Conservation (phyloP, 64 coral and sea anemone genomes). For the Montipora efflorescens region DNA sequence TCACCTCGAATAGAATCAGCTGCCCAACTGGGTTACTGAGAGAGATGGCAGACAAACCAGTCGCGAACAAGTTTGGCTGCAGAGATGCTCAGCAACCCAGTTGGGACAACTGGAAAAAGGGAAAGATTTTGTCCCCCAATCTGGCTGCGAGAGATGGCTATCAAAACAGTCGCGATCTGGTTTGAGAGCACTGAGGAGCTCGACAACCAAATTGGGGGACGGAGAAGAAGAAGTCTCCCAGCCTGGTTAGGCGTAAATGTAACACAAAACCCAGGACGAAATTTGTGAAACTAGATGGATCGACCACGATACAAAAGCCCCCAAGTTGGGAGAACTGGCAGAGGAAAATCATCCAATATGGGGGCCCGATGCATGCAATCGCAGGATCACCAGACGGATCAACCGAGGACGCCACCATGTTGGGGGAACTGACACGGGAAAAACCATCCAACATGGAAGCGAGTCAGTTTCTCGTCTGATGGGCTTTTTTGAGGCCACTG, state of each 20-base stretch:
- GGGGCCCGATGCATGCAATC: too few species aligned
- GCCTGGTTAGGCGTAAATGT: background rate
- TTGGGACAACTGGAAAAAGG: slow-evolving; percentile 13
- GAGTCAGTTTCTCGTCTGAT: background rate
- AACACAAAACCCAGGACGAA: background rate
- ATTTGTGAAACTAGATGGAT: background rate
- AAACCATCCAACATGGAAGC: background rate
- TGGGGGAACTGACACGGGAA: too few species aligned
- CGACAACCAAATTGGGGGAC: background rate
- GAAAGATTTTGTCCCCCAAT: slow-evolving; percentile 18
- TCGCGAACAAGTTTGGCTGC: slow-evolving; percentile 19
- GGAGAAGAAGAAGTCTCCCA: background rate
- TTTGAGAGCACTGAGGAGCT: background rate
- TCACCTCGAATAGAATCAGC: background rate
- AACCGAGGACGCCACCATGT: background rate
- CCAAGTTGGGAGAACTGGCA: too few species aligned
- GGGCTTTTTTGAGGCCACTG: background rate
- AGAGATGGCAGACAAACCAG: slow-evolving; percentile 2
- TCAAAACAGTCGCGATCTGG: slow-evolving; percentile 10
- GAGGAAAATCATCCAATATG: too few species aligned
- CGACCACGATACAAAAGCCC: background rate
- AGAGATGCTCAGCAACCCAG: slow-evolving; percentile 11
- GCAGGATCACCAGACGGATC: too few species aligned
- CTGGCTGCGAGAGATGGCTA: slow-evolving; percentile 10
- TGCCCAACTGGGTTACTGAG: slow-evolving; percentile 19